Base-by-base conservation (phyloP, 2,113 vertebrate genomes). In the Sphaerodactylus townsendi region DNA sequence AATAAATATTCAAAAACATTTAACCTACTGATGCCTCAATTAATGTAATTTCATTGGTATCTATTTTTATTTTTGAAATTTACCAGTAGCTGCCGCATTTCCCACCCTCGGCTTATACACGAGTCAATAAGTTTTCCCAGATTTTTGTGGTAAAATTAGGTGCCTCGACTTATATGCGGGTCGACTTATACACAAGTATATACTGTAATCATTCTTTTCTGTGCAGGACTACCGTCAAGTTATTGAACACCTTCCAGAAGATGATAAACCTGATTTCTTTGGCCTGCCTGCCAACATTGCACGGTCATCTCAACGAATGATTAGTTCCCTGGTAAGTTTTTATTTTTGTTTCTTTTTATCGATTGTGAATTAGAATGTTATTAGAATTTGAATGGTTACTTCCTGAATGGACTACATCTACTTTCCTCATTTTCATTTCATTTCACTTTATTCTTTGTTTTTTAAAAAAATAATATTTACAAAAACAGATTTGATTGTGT, bases 231-330 rank as follows among this genome's bases (percentile, higher is more conserved):
- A 98, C 88, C 97, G 97, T 85, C 93, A 90, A 33, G 88, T 98
- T 90, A 98, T 99, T 84, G 97, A 98, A 88, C 97, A 94, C 84
- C 97, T 99, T 88, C 99, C 98, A 46, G 99, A 99, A 92, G 97
- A 99, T 69, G 98, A 99, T 93, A 98, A 96, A 83, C 99, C 98
- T 11, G 96, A 96, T 33, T 99, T 98, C 93, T 99, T 99, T 90
- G 99, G 99, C 86, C 95, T 99, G 15, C 98, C 99, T 68, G 97
- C 98, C 91, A 99, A 99, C 91, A 98, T 99, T 48, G 98, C 98
- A 83, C 97, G 96, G 79, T 99, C 98, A 33, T 97, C 98, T 48
- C 98, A 99, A 91, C 96, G 97, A 88, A 99, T 98, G 92, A 93
- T 97, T 94, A 99, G 99, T 88, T 96, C 97, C 79, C 97, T 98